A percentile compares a stretch with the other conserved stretches of the same genome.
phyloP scores from a whole-genome alignment of 2,113 vertebrate genomes.

The Narcine bancroftii region DNA sequence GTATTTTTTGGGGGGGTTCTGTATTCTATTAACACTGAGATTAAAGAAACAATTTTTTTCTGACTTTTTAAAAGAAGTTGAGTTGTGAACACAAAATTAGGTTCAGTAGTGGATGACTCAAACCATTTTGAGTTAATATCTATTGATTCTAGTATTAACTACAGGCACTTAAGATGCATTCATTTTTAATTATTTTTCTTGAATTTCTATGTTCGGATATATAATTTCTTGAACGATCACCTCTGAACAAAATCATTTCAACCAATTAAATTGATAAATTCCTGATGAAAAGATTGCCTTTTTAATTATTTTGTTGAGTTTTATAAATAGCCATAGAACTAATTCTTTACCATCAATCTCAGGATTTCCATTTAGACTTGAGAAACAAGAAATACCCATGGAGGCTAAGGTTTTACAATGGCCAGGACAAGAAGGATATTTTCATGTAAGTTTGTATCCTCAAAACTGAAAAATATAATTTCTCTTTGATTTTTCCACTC shows the following conservation, averaged over 20 bases:
- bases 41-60: not conserved
- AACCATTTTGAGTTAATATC: not conserved
- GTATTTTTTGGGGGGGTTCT: too few relatives aligned
- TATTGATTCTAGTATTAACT: not conserved
- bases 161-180: not conserved
- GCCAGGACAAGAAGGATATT: constrained; percentile 53
- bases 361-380: constrained; percentile 63
- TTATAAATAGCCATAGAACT: not conserved
- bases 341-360: constrained; percentile 29
- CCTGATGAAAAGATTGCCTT: not conserved
- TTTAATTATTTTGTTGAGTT: not conserved
- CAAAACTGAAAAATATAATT: not conserved
- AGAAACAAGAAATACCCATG: constrained; percentile 50
- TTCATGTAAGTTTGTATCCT: constrained; percentile 52
- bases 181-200: not conserved
- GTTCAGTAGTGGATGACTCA: not conserved
- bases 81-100: not conserved
- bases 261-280: not conserved
- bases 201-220: too few relatives aligned
- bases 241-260: not conserved
- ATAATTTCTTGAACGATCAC: too few relatives aligned
- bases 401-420: constrained; percentile 51
- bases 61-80: not conserved
- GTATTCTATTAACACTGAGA: not conserved
- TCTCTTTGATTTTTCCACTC: not conserved